Percentiles rank a stretch among this genome's conserved stretches.
Conservation (phyloP, 1,140 invertebrate species). For the Branchinecta lynchi region DNA sequence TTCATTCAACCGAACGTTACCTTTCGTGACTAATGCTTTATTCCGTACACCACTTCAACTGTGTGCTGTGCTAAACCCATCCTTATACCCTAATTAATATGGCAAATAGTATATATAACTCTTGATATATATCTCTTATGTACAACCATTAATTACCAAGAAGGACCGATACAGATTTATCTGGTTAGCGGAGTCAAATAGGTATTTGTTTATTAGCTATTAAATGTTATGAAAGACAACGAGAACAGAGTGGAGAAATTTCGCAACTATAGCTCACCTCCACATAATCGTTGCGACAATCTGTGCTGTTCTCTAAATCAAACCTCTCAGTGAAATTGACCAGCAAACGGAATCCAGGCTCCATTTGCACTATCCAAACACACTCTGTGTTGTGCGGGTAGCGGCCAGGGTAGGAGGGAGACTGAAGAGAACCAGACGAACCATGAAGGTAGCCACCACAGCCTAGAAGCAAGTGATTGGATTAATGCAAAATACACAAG, state of each 20-base stretch:
- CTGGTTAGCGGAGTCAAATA: too few relatives aligned
- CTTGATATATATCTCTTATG: too few relatives aligned
- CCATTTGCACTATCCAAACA: conserved; percentile 49
- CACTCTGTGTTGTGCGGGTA: conserved; percentile 63
- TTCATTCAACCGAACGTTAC: too few relatives aligned
- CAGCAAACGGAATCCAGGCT: conserved; percentile 48
- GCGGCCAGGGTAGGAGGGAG: conserved; percentile 39
- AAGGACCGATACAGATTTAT: too few relatives aligned
- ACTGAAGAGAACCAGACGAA: conserved; percentile 33
- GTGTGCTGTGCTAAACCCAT: too few relatives aligned
- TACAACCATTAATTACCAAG: too few relatives aligned
- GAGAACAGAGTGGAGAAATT: neutral
- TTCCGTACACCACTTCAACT: too few relatives aligned
- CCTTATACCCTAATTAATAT: too few relatives aligned
- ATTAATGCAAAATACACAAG: neutral
- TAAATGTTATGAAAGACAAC: too few relatives aligned
- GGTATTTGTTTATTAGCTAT: too few relatives aligned
- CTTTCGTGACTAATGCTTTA: too few relatives aligned
- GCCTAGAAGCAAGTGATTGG: conserved; percentile 27
- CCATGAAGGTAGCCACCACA: conserved; percentile 43
- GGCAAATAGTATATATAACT: too few relatives aligned
- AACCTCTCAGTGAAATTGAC: conserved; percentile 52
- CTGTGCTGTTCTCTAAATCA: conserved; percentile 47
- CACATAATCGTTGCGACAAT: conserved; percentile 64
- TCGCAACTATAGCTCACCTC: conserved; percentile 36